These are phyloP conservation scores for Caenorhabditis sp. DNA, from an alignment of 2,888 invertebrate genomes.

Conservation along the genomic window DNA sequence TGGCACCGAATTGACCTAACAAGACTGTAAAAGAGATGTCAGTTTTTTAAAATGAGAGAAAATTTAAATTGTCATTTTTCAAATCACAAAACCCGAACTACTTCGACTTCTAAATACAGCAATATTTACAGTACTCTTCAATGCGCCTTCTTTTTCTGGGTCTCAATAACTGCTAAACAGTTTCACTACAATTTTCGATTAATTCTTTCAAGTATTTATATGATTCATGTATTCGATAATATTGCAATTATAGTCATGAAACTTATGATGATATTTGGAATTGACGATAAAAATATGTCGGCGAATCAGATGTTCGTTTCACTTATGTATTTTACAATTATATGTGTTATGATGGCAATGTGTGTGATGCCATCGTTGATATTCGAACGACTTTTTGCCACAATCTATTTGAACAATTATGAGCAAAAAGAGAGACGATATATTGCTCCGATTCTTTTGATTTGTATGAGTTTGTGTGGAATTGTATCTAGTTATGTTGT, in stretches of 20 bases:
- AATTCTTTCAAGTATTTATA: conserved; percentile 14
- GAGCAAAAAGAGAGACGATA: conserved; percentile 18
- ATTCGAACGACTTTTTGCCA: conserved; percentile 14
- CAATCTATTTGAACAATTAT: conserved; percentile 6
- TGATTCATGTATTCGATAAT: conserved; percentile 21
- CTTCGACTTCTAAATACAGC: neutral
- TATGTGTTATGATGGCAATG: neutral
- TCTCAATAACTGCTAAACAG: conserved; percentile 19
- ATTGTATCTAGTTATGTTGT: neutral
- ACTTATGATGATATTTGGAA: conserved; percentile 4
- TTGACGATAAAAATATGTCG: conserved; percentile 1
- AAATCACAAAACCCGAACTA: too few relatives aligned
- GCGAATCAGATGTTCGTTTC: neutral
- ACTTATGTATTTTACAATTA: neutral
- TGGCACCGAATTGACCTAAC: too few relatives aligned
- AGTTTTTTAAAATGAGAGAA: too few relatives aligned
- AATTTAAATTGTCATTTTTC: too few relatives aligned
- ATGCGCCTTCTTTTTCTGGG: conserved; percentile 6
- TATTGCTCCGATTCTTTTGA: conserved; percentile 9
- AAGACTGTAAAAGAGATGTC: too few relatives aligned
- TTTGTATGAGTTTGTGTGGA: neutral
- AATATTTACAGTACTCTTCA: conserved; percentile 22
- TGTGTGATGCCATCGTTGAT: neutral
- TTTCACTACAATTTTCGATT: conserved; percentile 28
- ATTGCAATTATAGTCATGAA: conserved; percentile 12